These are phyloP conservation scores for Dinothrombium tinctorium DNA, from an alignment of 1,140 invertebrate species.

Conservation along the genomic window DNA sequence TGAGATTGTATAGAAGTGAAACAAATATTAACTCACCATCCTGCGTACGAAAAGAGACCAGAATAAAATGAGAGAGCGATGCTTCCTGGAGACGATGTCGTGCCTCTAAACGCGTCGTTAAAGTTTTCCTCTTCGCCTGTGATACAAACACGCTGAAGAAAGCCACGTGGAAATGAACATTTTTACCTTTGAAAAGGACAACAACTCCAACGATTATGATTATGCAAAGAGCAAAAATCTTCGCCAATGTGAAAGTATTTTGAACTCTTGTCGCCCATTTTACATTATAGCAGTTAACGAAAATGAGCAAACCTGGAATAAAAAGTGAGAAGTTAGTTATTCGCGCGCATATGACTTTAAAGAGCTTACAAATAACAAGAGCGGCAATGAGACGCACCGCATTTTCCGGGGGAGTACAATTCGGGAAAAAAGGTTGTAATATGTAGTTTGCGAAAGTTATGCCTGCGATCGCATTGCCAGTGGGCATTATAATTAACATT, in stretches of 20 bases:
- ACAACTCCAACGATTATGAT: slow-evolving; percentile 36
- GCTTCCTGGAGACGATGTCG: slow-evolving; percentile 49
- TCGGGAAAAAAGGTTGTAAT: slow-evolving; percentile 71
- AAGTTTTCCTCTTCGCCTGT: slow-evolving; percentile 38
- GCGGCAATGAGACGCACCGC: slow-evolving; percentile 18
- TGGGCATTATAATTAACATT: slow-evolving; percentile 63
- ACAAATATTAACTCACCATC: slow-evolving; percentile 37
- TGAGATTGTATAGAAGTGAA: not conserved
- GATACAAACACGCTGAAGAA: not conserved
- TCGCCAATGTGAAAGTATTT: slow-evolving; percentile 76
- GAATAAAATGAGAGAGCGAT: slow-evolving; percentile 78
- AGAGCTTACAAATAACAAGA: slow-evolving; percentile 26
- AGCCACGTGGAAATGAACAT: not conserved
- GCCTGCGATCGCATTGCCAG: slow-evolving; percentile 86
- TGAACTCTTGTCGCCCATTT: slow-evolving; percentile 80
- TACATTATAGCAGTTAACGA: slow-evolving; percentile 84
- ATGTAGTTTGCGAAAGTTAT: slow-evolving; percentile 89
- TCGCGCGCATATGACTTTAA: no score
- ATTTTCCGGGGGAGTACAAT: slow-evolving; percentile 17
- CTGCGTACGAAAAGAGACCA: slow-evolving; percentile 86
- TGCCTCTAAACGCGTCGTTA: slow-evolving; percentile 43
- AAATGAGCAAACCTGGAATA: slow-evolving; percentile 60
- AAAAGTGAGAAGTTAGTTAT: slow-evolving; percentile 11
- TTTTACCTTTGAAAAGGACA: slow-evolving; percentile 20
- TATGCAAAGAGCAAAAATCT: slow-evolving; percentile 63